phyloP scores from a whole-genome alignment of 2,797 vertebrate species.

The Typhlichthys subterraneus region DNA sequence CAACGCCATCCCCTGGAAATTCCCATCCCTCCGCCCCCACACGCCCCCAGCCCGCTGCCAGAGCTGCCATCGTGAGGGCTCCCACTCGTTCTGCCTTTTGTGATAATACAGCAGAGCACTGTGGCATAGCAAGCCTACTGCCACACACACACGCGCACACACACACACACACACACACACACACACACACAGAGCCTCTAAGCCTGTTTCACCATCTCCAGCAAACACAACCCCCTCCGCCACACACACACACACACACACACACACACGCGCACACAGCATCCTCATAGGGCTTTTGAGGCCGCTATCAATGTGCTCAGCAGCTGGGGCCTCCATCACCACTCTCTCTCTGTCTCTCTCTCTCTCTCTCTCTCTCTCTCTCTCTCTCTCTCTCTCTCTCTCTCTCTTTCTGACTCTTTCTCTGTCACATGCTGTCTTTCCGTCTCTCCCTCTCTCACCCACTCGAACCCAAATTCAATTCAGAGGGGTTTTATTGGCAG shows the following conservation, averaged over 20 bases:
- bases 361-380: constrained; percentile 33
- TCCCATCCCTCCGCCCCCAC: constrained; percentile 47
- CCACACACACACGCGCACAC: neutral
- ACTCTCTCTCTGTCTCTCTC: constrained; percentile 42
- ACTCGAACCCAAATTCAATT: constrained; percentile 59
- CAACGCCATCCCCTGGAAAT: constrained; percentile 51
- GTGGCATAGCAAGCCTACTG: constrained; percentile 44
- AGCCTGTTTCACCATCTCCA: constrained; percentile 66
- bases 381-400: constrained; percentile 29
- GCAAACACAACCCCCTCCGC: constrained; percentile 53
- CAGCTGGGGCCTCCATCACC: constrained; percentile 60
- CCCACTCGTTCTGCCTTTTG: constrained; percentile 72
- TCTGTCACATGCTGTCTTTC: constrained; percentile 39
- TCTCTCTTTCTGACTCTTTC: constrained; percentile 17
- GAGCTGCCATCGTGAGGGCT: constrained; percentile 69
- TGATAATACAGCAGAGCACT: constrained; percentile 73
- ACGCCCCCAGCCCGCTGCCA: constrained; percentile 51
- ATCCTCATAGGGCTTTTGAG: constrained; percentile 25
- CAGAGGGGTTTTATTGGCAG: constrained; percentile 57
- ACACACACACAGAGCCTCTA: constrained; percentile 44
- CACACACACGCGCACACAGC: neutral
- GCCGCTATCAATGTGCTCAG: constrained; percentile 70
- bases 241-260: neutral
- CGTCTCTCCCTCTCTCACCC: constrained; percentile 51
- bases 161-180: neutral